Percentiles rank a stretch among this genome's conserved stretches.
Conservation (phyloP, 2,113 vertebrate genomes). For the Petrocephalus zakoni region DNA sequence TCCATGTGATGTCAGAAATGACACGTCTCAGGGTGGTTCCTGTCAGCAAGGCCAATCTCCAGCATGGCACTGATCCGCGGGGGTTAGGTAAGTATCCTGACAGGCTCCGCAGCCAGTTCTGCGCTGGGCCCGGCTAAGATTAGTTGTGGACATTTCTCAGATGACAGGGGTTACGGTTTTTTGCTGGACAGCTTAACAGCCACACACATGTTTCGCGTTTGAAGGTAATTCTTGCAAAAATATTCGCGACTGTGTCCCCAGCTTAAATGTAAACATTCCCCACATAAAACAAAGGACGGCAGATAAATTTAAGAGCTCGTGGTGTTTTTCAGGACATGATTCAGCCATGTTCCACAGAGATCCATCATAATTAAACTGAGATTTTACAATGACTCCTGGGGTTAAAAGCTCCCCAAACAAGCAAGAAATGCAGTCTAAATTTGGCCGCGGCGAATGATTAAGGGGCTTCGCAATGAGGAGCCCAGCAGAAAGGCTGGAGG, state of each 20-base stretch:
- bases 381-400: slow-evolving; percentile 30
- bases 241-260: slow-evolving; percentile 26
- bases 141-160: slow-evolving; percentile 9
- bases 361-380: slow-evolving; percentile 38
- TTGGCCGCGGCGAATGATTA: slow-evolving; percentile 27
- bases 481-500: slow-evolving; percentile 6
- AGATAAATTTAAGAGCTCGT: slow-evolving; percentile 27
- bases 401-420: slow-evolving; percentile 21
- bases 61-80: background rate
- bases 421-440: slow-evolving; percentile 22
- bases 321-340: slow-evolving; percentile 15
- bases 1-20: background rate
- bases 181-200: background rate
- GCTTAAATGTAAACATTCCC: slow-evolving; percentile 29
- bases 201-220: slow-evolving; percentile 16
- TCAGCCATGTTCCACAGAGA: slow-evolving; percentile 26
- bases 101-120: background rate
- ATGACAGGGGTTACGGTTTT: slow-evolving; percentile 17
- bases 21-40: background rate
- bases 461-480: background rate
- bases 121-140: background rate
- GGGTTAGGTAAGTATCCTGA: background rate
- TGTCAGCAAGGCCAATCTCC: background rate
- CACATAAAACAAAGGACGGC: slow-evolving; percentile 31
- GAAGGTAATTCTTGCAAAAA: slow-evolving; percentile 28